These are phyloP conservation scores for Venustoraphidia nigricollis DNA, from an alignment of 2,888 invertebrate species.

Conservation along the genomic window DNA sequence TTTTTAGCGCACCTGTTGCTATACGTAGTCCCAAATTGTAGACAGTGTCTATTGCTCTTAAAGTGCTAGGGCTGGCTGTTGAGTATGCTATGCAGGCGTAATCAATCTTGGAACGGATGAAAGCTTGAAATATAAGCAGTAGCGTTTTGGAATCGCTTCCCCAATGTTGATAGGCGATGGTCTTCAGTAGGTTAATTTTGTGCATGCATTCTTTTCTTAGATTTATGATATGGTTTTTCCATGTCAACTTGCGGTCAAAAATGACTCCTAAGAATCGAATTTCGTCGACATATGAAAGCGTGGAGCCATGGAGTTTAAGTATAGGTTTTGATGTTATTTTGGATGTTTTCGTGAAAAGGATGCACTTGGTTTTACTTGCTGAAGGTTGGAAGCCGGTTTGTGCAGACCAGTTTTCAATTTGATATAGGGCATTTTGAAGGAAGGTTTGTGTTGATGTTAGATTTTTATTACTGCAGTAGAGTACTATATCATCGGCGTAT, in stretches of 20 bases:
- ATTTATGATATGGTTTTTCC: conserved; percentile 8
- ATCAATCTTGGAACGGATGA: conserved; percentile 11
- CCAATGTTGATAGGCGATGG: conserved; percentile 8
- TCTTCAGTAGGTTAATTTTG: conserved; percentile 11
- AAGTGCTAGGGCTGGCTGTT: conserved; percentile 8
- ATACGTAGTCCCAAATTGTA: conserved; percentile 10
- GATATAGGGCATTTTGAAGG: conserved; percentile 7
- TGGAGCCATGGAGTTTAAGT: conserved; percentile 1
- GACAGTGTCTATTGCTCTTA: conserved; percentile 7
- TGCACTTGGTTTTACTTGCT: conserved; percentile 4
- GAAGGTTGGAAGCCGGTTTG: conserved; percentile 8
- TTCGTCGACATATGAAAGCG: not conserved
- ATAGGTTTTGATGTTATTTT: not conserved
- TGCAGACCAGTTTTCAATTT: conserved; percentile 2
- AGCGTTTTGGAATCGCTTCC: conserved; percentile 7
- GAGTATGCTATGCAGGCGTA: conserved; percentile 13
- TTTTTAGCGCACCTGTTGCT: conserved; percentile 8
- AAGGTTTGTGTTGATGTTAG: conserved; percentile 1
- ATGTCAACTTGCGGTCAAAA: conserved; percentile 10
- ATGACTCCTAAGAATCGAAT: conserved; percentile 9
- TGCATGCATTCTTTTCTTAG: conserved; percentile 5
- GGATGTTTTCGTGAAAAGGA: conserved; percentile 3
- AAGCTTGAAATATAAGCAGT: conserved; percentile 7
- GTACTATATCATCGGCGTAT: conserved; percentile 10
- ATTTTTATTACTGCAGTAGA: conserved; percentile 7